Conservation (phyloP, 92 coral and sea anemone genomes). For the Muricea muricata region DNA sequence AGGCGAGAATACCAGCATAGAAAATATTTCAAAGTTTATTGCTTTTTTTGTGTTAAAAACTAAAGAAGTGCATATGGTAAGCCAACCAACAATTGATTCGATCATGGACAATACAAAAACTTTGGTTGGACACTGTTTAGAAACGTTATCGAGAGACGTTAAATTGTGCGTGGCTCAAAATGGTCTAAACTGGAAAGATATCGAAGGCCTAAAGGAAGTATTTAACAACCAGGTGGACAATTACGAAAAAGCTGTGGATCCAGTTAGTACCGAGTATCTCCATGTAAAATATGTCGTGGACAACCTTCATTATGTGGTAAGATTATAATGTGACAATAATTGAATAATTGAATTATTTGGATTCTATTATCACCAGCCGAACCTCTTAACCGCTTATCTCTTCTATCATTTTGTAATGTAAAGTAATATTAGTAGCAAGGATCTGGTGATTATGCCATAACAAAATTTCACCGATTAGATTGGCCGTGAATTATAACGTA, state of each 20-base stretch:
- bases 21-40: slow-evolving; percentile 3
- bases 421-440: too few relatives aligned
- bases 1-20: not conserved
- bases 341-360: too few relatives aligned
- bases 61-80: not conserved
- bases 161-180: slow-evolving; percentile 7
- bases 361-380: too few relatives aligned
- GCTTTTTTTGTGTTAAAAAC: slow-evolving; percentile 8
- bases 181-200: slow-evolving; percentile 6
- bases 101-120: not conserved
- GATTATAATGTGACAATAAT: too few relatives aligned
- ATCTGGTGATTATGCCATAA: too few relatives aligned
- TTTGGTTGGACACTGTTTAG: not conserved
- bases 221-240: not conserved
- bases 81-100: not conserved
- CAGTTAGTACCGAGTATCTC: slow-evolving; percentile 10
- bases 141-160: not conserved
- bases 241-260: slow-evolving; percentile 17
- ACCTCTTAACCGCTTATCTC: too few relatives aligned
- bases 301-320: slow-evolving; percentile 1
- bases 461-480: too few relatives aligned
- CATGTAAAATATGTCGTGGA: slow-evolving; percentile 22
- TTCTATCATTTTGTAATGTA: too few relatives aligned
- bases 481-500: too few relatives aligned
- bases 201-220: not conserved